Evolutionary conservation across 2,113 vertebrate genomes (phyloP).

Genomic region (Gopherus flavomarginatus): DNA sequence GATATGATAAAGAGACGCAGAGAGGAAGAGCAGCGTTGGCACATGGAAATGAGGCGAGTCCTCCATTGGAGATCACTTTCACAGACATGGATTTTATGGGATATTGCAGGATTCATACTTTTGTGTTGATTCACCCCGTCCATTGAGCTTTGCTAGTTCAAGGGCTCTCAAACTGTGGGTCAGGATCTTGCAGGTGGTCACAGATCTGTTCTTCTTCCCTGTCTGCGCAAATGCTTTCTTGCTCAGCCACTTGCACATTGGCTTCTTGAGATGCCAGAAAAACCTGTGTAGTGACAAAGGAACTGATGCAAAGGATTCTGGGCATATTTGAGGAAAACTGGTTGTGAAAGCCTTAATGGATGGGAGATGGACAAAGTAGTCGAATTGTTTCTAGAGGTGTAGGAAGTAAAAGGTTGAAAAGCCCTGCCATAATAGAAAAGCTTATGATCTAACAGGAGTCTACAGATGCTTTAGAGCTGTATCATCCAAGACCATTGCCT

Average conservation of each 20-base stretch:
- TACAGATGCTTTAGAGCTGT: neutral
- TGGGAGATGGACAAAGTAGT: neutral
- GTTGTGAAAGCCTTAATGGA: neutral
- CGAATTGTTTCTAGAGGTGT: neutral
- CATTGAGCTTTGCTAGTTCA: neutral
- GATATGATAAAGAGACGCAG: conserved; percentile 77
- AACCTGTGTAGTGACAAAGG: neutral
- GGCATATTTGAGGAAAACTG: neutral
- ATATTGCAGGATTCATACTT: neutral
- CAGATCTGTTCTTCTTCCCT: neutral
- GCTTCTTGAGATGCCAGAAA: neutral
- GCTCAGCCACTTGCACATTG: neutral
- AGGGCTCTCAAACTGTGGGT: neutral
- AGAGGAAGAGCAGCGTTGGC: conserved; percentile 85
- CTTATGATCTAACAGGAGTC: neutral
- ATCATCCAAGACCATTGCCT: neutral
- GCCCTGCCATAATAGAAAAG: neutral
- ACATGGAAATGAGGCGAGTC: conserved; percentile 79
- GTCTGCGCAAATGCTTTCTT: neutral
- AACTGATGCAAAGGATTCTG: neutral
- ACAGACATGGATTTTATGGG: neutral
- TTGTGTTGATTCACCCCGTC: neutral
- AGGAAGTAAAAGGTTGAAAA: neutral
- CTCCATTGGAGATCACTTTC: neutral
- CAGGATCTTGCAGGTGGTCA: neutral